Base-by-base conservation (phyloP, 2,888 invertebrate genomes). In the Drosophila formosana region DNA sequence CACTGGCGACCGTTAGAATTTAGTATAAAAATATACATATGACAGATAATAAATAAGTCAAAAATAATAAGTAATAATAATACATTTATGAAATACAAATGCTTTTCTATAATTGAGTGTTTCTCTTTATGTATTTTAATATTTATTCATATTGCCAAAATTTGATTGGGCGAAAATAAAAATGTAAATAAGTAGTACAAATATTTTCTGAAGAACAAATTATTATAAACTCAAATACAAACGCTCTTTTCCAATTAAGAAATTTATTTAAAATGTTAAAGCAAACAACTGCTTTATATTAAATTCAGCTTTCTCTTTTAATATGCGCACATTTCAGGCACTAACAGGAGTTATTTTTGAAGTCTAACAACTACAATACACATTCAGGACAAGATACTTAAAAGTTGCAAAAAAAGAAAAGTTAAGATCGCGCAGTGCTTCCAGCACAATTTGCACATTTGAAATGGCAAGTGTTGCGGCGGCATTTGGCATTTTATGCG, bases 401-500 rank as follows among this genome's bases (percentile, higher is more conserved):
- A 57, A 57, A 47, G 26, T 47, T 47, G 39, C 13, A 13, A 5
- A 13, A 39, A 32, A 30, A n/a, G 50, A 63, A 45, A 72, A 64
- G 47, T 70, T 41, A 49, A 63, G 47, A 53, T 60, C 49, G 51
- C 6, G 25, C 28, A 13, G 18, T 45, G 62, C 62, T 52, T 25
- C 43, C 13, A 57, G 64, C 52, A 30, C 64, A 56, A 66, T 80
- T 72, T 66, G 47, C 64, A 50, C 78, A 67, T 57, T 80, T 80
- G 26, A 62, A 47, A 65, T 62, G 50, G 47, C 77, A 83, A 83
- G 83, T 77, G 78, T 63, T 66, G 64, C 50, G 52, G 62, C 47
- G 85, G 61, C 74, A 52, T 45, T 66, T 73, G 43, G 50, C 55
- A 68, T 78, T 63, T 63, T 57, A 66, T 87, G 72, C 46, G 75